Evolutionary conservation across 1,140 invertebrate genomes (phyloP).

Genomic region (Drosophila kikkawai): DNA sequence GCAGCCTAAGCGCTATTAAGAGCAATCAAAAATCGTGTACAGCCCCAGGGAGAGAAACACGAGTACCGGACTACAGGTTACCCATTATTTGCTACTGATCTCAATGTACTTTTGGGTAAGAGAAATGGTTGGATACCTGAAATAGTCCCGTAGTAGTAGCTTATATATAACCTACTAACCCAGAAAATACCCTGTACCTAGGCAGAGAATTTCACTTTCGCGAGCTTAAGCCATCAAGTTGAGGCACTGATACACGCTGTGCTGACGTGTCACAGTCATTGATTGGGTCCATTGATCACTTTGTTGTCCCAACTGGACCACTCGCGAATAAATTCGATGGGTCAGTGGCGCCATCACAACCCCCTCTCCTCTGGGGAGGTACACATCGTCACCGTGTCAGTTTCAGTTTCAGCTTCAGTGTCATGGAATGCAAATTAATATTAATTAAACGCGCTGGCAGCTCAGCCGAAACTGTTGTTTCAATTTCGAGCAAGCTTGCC

Average conservation of each 20-base stretch:
- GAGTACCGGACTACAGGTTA: slow-evolving; percentile 9
- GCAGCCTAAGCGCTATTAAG: slow-evolving; percentile 64
- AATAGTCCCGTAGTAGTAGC: too few relatives aligned
- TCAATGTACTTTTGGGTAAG: not conserved
- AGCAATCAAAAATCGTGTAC: slow-evolving; percentile 62
- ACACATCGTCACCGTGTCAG: slow-evolving; percentile 35
- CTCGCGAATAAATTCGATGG: slow-evolving; percentile 32
- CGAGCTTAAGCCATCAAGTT: slow-evolving; percentile 11
- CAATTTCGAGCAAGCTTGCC: slow-evolving; percentile 48
- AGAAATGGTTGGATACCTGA: not conserved
- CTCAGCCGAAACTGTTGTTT: slow-evolving; percentile 35
- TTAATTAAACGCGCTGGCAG: slow-evolving; percentile 63
- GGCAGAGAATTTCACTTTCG: not conserved
- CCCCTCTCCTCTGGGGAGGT: slow-evolving; percentile 3
- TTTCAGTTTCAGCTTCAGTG: slow-evolving; percentile 26
- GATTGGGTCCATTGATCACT: slow-evolving; percentile 65
- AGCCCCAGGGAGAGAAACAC: not conserved
- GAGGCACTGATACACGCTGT: slow-evolving; percentile 27
- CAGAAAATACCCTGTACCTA: not conserved
- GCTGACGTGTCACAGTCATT: slow-evolving; percentile 54
- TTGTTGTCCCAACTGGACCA: slow-evolving; percentile 50
- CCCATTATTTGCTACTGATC: not conserved
- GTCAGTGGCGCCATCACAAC: slow-evolving; percentile 10
- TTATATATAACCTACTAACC: not conserved
- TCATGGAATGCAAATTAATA: slow-evolving; percentile 76